Base-by-base conservation (phyloP, 53 echinoderm and acorn worm species). In the Patiria pectinifera region DNA sequence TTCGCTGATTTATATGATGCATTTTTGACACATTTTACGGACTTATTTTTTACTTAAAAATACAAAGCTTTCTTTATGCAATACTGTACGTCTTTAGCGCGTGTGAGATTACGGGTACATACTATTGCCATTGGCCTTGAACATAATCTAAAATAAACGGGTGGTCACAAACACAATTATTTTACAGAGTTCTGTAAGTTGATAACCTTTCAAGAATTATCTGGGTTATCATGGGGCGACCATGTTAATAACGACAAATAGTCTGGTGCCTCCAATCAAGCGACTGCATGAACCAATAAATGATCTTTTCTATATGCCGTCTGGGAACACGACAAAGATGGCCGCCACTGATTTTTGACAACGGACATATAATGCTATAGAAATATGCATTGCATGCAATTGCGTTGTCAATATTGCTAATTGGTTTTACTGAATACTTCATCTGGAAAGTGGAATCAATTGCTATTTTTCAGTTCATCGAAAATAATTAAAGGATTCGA, bases 331-430 rank as follows among this genome's bases (percentile, higher is more conserved):
- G 59, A 53, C 82, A 53, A 82, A 82, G 82, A 82, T 84, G 62
- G 62, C 69, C 84, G 66, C 62, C 84, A 12, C 6, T 59, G 23
- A 6, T 5, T 25, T 63, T 24, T 76, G 8, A 76, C 76, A 66
- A 48, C 62, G 84, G 63, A 79, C 69, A 15, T 89, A 76, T 75
- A 61, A 89, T 47, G 44, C 22, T 21, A 62, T 80, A 81, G 69
- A 80, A 66, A 49, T 45, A 89, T 15, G 47, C 80, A 80, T 66
- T 81, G 80, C 69, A 81, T 90, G 90, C 90, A 90, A 53, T 90
- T 90, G 90, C 79, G 69, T 61, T 62, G 81, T 60, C 19, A n/a
- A 47, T 86, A 86, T 86, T 71, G 71, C 74, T 72, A 71, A 71
- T 83, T 11, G 83, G 48, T 71, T 72, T 48, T 71, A 6, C 35